Conservation (phyloP, 2,113 vertebrate genomes). For the Orcinus orca region DNA sequence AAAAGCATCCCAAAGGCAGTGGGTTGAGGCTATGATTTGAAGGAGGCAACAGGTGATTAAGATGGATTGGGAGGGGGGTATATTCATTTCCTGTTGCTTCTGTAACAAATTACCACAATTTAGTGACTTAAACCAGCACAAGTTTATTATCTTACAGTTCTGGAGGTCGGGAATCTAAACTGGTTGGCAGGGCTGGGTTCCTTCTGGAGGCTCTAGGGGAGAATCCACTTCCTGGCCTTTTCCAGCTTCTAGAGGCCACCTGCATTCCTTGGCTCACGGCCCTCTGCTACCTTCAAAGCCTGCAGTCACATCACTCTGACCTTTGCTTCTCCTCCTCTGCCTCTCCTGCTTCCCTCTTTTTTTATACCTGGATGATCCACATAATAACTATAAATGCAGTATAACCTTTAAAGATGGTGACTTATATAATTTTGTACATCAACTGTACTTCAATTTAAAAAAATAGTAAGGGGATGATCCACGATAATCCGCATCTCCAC, state of each 20-base stretch:
- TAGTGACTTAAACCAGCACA: background rate
- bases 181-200: background rate
- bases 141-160: background rate
- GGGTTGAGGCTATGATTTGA: background rate
- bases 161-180: background rate
- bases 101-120: background rate
- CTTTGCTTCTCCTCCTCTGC: background rate
- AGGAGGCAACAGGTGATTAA: background rate
- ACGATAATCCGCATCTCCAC: background rate
- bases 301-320: background rate
- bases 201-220: background rate
- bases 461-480: background rate
- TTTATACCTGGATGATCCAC: background rate
- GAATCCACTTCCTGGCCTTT: background rate
- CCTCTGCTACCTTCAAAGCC: background rate
- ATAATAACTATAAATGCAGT: background rate
- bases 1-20: background rate
- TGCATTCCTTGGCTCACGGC: rapidly evolving
- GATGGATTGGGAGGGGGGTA: background rate
- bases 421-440: background rate
- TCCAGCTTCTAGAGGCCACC: background rate
- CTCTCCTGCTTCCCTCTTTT: background rate
- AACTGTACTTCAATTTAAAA: background rate
- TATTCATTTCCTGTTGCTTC: background rate
- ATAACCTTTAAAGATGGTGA: background rate